A percentile compares a stretch with the other conserved stretches of the same genome.
Conservation (phyloP, 2,113 vertebrate species). For the Pyrgilauda ruficollis region DNA sequence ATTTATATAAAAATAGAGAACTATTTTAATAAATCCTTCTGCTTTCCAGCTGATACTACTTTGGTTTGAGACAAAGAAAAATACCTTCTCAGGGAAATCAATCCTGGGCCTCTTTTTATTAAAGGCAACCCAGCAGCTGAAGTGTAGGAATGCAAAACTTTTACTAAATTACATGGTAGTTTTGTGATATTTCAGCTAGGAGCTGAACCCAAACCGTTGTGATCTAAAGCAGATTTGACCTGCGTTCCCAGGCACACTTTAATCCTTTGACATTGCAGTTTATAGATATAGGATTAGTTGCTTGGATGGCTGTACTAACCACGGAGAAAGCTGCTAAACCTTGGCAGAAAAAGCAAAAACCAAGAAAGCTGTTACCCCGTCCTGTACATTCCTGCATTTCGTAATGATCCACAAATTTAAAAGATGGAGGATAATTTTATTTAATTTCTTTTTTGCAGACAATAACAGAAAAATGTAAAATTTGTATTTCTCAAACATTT, state of each 20-base stretch:
- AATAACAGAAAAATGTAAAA: neutral
- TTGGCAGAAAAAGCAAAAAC: neutral
- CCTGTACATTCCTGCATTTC: neutral
- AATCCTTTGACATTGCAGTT: conserved; percentile 54
- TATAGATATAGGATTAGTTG: conserved; percentile 57
- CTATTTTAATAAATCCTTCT: conserved; percentile 25
- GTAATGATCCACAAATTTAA: neutral
- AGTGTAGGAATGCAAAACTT: conserved; percentile 37
- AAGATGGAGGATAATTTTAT: neutral
- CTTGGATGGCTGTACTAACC: conserved; percentile 37
- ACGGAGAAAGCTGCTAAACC: conserved; percentile 14
- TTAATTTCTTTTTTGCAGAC: neutral
- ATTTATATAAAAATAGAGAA: neutral
- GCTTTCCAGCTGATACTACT: conserved; percentile 19
- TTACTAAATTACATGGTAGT: conserved; percentile 56
- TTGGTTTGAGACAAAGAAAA: conserved; percentile 55
- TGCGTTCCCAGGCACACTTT: conserved; percentile 31
- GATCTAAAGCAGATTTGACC: conserved; percentile 68
- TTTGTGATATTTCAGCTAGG: conserved; percentile 51
- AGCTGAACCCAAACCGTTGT: conserved; percentile 52
- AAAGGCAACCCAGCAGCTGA: conserved; percentile 53
- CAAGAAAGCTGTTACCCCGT: neutral
- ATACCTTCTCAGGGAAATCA: conserved; percentile 38
- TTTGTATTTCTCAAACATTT: neutral
- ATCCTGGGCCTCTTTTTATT: conserved; percentile 47